phyloP scores from a whole-genome alignment of 37 sponge, comb jelly and placozoan genomes.

The Tethya wilhelma region DNA sequence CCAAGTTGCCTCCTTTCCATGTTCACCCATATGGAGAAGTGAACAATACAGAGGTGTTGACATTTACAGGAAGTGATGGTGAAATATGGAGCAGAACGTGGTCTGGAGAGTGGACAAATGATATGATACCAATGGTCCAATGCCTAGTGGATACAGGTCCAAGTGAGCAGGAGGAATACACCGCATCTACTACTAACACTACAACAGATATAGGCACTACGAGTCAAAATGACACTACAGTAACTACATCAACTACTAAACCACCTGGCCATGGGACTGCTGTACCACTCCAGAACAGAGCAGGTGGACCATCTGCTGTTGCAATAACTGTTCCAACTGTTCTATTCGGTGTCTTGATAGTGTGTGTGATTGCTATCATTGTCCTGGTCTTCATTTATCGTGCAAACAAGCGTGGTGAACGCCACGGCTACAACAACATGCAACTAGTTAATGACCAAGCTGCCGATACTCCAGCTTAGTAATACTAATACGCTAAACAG shows the following conservation, averaged over 20 bases:
- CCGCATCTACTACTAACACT: not conserved
- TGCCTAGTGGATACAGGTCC: not conserved
- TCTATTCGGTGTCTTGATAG: not conserved
- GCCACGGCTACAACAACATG: not conserved
- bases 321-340: not conserved
- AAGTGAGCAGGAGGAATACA: not conserved
- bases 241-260: not conserved
- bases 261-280: not conserved
- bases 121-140: not conserved
- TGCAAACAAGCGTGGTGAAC: not conserved
- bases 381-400: not conserved
- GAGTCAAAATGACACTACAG: not conserved
- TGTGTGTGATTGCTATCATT: not conserved
- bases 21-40: not conserved
- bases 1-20: constrained; percentile 46
- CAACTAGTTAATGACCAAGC: not conserved
- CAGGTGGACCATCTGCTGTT: not conserved
- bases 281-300: too few species aligned
- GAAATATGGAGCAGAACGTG: constrained; percentile 3
- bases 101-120: constrained; percentile 4
- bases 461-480: not conserved
- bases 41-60: constrained; percentile 13
- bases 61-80: constrained; percentile 7
- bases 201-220: not conserved
- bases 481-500: too few species aligned